Conservation (phyloP, 1,140 invertebrate genomes). For the Steinernema khuongi region DNA sequence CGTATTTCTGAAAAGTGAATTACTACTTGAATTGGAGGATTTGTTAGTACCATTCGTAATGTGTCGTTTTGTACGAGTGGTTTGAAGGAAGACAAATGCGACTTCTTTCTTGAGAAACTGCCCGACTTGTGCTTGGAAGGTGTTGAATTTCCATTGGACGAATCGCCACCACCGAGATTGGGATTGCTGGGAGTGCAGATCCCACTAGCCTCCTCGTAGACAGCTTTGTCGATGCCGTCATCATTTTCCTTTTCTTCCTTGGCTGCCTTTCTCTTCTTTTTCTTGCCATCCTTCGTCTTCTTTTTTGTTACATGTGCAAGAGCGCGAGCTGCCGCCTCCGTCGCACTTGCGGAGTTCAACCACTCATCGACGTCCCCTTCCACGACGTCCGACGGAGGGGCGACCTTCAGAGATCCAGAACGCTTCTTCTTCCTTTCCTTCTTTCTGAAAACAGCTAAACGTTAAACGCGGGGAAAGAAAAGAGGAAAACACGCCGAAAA, state of each 20-base stretch:
- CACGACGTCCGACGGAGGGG: not conserved
- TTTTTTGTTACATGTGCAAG: slow-evolving; percentile 42
- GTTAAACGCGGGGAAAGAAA: not conserved
- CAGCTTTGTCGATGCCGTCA: slow-evolving; percentile 44
- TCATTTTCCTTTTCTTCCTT: slow-evolving; percentile 44
- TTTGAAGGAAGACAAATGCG: slow-evolving; percentile 6
- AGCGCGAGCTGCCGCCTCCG: not conserved
- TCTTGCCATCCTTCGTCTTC: slow-evolving; percentile 60
- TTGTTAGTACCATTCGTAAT: not conserved
- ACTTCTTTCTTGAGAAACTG: not conserved
- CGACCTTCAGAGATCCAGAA: not conserved
- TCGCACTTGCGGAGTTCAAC: not conserved
- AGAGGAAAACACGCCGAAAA: too few relatives aligned
- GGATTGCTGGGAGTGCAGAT: slow-evolving; percentile 38
- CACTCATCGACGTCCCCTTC: not conserved
- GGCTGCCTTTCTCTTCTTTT: slow-evolving; percentile 56
- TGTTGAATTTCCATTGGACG: slow-evolving; percentile 7
- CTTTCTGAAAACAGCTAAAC: not conserved
- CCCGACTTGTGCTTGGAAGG: slow-evolving; percentile 11
- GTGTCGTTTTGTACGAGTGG: slow-evolving; percentile 7
- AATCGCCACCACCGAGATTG: slow-evolving; percentile 9
- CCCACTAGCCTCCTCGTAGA: slow-evolving; percentile 30
- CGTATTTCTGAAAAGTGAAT: slow-evolving; percentile 7
- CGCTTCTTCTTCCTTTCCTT: slow-evolving; percentile 8
- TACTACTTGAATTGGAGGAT: slow-evolving; percentile 20